Conservation (phyloP, 2,113 vertebrate genomes). For the Tupaia tana region DNA sequence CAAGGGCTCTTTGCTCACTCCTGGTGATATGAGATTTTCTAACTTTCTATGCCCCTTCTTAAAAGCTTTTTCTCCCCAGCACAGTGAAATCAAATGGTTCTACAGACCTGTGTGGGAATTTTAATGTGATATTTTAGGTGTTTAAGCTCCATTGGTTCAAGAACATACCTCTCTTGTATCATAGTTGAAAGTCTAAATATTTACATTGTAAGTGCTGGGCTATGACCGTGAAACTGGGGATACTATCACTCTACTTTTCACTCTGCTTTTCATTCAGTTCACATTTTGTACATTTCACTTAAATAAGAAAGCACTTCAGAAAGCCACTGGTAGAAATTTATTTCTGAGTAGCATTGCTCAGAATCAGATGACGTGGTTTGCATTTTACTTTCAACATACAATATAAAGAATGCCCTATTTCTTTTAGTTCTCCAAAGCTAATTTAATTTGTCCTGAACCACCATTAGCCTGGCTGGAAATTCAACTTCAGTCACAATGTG, state of each 20-base stretch:
- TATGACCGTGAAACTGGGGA: neutral
- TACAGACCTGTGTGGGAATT: neutral
- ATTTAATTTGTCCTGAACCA: conserved; percentile 7
- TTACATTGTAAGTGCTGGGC: neutral
- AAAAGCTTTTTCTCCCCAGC: conserved; percentile 53
- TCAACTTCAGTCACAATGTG: neutral
- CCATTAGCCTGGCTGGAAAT: conserved; percentile 9
- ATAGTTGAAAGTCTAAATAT: neutral
- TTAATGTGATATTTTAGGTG: neutral
- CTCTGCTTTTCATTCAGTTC: conserved; percentile 19
- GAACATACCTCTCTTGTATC: conserved; percentile 4
- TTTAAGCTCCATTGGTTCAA: conserved; percentile 7
- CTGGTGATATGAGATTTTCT: conserved; percentile 52
- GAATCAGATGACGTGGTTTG: neutral
- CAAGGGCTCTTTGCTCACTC: conserved; percentile 35
- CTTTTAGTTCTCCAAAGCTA: conserved; percentile 7
- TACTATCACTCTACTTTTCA: neutral
- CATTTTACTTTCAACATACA: neutral
- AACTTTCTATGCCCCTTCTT: conserved; percentile 62
- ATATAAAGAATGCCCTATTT: neutral
- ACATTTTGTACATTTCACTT: conserved; percentile 9
- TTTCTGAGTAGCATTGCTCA: neutral
- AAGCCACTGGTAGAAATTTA: conserved; percentile 1
- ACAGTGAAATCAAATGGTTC: conserved; percentile 38
- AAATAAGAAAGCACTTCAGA: neutral